Evolutionary conservation across 2,797 vertebrate species (phyloP).

Genomic region (Manis javanica): DNA sequence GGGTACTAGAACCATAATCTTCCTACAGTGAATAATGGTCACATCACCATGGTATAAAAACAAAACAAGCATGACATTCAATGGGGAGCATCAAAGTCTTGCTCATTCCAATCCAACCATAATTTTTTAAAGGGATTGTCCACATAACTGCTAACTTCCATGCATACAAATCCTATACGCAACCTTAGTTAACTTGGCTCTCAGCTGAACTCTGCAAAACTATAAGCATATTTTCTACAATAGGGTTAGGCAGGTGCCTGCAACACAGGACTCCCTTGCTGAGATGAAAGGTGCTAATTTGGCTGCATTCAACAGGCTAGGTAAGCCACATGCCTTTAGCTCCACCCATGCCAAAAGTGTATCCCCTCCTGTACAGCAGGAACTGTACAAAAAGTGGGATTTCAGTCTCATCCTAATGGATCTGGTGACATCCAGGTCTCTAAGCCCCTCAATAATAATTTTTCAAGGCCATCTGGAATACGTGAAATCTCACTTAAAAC

Average conservation of each 20-base stretch:
- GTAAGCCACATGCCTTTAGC: constrained; percentile 63
- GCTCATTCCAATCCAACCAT: neutral
- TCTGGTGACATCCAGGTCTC: constrained; percentile 71
- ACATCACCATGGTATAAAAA: neutral
- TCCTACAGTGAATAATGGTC: constrained; percentile 22
- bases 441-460: constrained; percentile 77
- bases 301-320: constrained; percentile 70
- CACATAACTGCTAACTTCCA: neutral
- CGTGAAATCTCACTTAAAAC: constrained; percentile 78
- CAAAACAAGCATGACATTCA: constrained; percentile 41
- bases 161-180: neutral
- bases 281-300: constrained; percentile 68
- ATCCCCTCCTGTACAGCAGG: constrained; percentile 63
- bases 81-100: neutral
- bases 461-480: constrained; percentile 78
- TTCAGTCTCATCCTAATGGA: constrained; percentile 77
- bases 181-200: constrained; percentile 66
- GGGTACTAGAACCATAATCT: neutral
- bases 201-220: constrained; percentile 74
- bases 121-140: constrained; percentile 3
- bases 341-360: constrained; percentile 74
- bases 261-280: constrained; percentile 50
- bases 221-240: constrained; percentile 73
- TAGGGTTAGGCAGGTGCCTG: constrained; percentile 53
- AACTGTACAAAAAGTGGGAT: constrained; percentile 73